phyloP scores from a whole-genome alignment of 2,888 invertebrate genomes.

The Drosophila ezoana region DNA sequence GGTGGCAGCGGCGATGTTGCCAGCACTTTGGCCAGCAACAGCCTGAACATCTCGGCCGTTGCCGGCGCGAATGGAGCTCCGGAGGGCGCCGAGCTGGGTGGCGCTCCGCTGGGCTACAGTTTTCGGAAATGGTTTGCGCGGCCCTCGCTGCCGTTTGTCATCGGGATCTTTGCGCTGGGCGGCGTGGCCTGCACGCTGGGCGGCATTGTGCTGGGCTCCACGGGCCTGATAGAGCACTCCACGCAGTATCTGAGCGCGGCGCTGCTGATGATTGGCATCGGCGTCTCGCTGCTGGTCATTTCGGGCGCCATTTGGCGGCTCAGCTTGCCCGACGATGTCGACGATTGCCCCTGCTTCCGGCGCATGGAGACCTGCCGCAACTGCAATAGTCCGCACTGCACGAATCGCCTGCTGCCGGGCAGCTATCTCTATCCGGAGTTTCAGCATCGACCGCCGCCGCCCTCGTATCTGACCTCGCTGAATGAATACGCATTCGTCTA shows the following conservation, averaged over 20 bases:
- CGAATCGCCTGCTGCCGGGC: slow-evolving; percentile 91
- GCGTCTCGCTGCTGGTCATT: slow-evolving; percentile 96
- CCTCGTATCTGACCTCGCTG: slow-evolving; percentile 97
- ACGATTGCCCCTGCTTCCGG: slow-evolving; percentile 88
- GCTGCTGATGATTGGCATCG: slow-evolving; percentile 87
- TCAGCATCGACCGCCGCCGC: slow-evolving; percentile 97
- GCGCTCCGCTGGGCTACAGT: slow-evolving; percentile 43
- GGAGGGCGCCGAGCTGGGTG: slow-evolving; percentile 23
- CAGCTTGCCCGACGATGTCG: slow-evolving; percentile 91
- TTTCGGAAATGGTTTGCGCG: slow-evolving; percentile 83
- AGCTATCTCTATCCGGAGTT: slow-evolving; percentile 98
- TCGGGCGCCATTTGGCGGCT: slow-evolving; percentile 97
- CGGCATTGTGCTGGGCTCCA: slow-evolving; percentile 84
- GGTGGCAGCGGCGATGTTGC: slow-evolving; percentile 40
- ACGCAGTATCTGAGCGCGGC: slow-evolving; percentile 84
- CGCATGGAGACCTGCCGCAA: slow-evolving; percentile 86
- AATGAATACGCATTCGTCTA: slow-evolving; percentile 96
- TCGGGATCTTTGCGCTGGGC: slow-evolving; percentile 83
- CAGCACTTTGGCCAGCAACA: slow-evolving; percentile 29
- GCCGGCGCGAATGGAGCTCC: slow-evolving; percentile 15
- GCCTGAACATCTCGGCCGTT: slow-evolving; percentile 36
- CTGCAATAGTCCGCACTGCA: slow-evolving; percentile 88
- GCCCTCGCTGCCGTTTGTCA: slow-evolving; percentile 83
- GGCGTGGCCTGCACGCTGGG: slow-evolving; percentile 84
- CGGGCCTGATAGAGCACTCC: slow-evolving; percentile 84